A percentile compares a stretch with the other conserved stretches of the same genome.
Conservation (phyloP, 2,888 invertebrate species). For the Phania funesta region DNA sequence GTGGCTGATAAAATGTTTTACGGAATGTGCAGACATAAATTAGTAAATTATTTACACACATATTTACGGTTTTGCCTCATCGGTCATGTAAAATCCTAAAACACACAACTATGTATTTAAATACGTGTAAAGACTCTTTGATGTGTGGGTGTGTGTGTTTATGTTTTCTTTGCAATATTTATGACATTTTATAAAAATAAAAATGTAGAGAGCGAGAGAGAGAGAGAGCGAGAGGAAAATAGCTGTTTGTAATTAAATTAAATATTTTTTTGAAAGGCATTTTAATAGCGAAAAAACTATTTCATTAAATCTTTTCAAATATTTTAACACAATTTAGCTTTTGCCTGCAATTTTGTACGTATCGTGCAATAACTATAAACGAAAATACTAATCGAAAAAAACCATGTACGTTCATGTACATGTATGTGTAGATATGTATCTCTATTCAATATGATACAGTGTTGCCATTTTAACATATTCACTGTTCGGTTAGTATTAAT, state of each 20-base stretch:
- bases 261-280: constrained; percentile 30
- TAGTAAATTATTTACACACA: no score
- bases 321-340: not conserved
- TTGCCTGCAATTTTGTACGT: not conserved
- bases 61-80: no score
- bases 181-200: constrained; percentile 27
- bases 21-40: no score
- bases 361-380: no score
- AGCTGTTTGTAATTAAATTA: constrained; percentile 53
- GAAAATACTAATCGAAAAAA: no score
- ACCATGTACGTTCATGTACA: no score
- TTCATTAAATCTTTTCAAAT: not conserved
- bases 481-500: no score
- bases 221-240: not conserved
- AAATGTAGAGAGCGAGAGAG: not conserved
- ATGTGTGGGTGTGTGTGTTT: not conserved
- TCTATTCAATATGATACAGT: no score
- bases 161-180: constrained; percentile 10
- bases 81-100: no score
- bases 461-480: no score
- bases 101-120: not conserved
- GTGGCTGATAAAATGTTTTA: no score
- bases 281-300: not conserved
- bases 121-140: not conserved
- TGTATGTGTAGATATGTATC: no score